These are phyloP conservation scores for Myiothlypis coronata DNA, from an alignment of 2,797 vertebrate genomes.

Conservation along the genomic window DNA sequence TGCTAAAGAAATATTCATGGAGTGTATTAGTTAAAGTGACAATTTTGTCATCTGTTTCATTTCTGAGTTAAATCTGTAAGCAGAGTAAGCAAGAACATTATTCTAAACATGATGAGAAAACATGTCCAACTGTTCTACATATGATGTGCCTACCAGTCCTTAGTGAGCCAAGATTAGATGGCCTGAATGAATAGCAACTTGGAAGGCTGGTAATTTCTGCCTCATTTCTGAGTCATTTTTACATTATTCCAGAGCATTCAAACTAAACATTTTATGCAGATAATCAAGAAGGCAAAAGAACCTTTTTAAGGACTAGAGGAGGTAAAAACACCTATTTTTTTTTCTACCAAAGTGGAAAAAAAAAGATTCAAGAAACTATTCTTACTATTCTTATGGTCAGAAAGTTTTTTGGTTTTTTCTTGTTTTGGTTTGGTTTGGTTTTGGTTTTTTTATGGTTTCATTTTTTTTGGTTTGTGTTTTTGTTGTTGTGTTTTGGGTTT, in stretches of 20 bases:
- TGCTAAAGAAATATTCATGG: not conserved
- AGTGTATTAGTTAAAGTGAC: not conserved
- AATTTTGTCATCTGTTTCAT: not conserved
- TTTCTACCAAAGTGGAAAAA: not conserved
- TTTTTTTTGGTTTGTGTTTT: not conserved
- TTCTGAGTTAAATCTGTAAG: not conserved
- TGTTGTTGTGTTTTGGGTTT: not conserved
- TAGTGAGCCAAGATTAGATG: not conserved
- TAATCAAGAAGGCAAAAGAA: not conserved
- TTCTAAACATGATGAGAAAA: not conserved
- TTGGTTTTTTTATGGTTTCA: not conserved
- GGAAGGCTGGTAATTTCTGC: not conserved
- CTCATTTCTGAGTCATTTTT: not conserved
- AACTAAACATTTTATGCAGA: not conserved
- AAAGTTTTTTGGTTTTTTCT: not conserved
- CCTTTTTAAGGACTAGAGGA: rapidly evolving
- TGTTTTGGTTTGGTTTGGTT: too few relatives aligned
- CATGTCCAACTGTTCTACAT: not conserved
- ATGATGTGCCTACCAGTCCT: not conserved
- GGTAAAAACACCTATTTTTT: not conserved
- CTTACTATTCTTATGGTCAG: not conserved
- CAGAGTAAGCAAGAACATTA: not conserved
- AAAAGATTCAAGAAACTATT: not conserved
- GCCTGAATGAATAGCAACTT: not conserved
- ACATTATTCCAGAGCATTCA: not conserved